Evolutionary conservation across 92 coral and sea anemone species (phyloP), one percentile per base, ranked within the genome.

Genomic region (Meandrina meandrites): DNA sequence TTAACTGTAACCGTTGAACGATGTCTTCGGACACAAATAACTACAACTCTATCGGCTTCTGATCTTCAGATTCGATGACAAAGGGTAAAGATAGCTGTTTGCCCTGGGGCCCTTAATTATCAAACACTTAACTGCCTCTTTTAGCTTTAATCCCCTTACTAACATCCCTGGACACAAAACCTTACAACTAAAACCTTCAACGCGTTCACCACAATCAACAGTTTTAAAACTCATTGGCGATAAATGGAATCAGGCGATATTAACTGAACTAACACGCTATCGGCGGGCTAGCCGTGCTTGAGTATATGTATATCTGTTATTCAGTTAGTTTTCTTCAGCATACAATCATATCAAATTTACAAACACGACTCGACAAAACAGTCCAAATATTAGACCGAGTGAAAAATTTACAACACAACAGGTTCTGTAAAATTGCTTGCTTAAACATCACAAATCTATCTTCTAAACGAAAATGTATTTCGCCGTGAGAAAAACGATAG

Each of bases 361-460:
- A 85, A 85, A 85, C 88, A 85, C 73, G 35, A 70, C 76, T 48
- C 88, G 64, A 85, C 82, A 85, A 77, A 75, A 77, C 64, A 76
- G 88, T 85, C 76, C 88, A 85, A 85, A 85, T 85, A 85, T 85
- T 85, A 83, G 83, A 51, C 73, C 75, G 82, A 60, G 88, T 19
- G 70, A 76, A 84, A 85, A 69, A 36, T 48, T 45, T 73, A 37
- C 53, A 84, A 84, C 71, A 85, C 88, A 85, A 76, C 67, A 66
- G 76, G 82, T 85, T 66, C 24, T 24, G 79, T 19, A 60, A 34
- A 78, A 85, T 76, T 76, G 88, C 82, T 62, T 60, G 67, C 82
- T 85, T 67, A 85, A 85, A 85, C 88, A 85, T 77, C 32, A 45
- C 64, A 84, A 75, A 73, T 54, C 27, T 54, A 74, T 48, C 87